phyloP scores from a whole-genome alignment of 2,888 invertebrate species.

The Erannis defoliaria region DNA sequence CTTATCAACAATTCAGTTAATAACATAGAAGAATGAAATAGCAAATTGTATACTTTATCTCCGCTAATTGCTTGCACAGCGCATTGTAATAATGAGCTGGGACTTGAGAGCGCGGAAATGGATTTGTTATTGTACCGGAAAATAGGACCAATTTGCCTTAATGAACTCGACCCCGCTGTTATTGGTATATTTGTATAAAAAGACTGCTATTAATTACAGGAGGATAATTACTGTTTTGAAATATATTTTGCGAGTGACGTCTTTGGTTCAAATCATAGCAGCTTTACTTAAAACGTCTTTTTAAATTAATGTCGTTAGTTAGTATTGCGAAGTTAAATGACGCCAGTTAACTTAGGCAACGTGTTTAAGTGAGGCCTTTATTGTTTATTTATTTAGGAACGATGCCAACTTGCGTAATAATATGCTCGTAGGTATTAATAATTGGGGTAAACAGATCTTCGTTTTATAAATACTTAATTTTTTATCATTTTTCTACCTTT shows the following conservation, averaged over 20 bases:
- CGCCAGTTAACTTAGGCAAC: too few relatives aligned
- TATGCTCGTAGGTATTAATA: too few relatives aligned
- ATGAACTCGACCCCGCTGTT: slow-evolving; percentile 40
- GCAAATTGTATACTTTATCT: slow-evolving; percentile 28
- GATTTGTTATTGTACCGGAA: slow-evolving; percentile 39
- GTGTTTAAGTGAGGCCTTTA: too few relatives aligned
- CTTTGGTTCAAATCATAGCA: too few relatives aligned
- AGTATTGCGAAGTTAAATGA: too few relatives aligned
- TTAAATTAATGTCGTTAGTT: too few relatives aligned
- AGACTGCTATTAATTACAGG: slow-evolving; percentile 25
- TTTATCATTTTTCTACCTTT: too few relatives aligned
- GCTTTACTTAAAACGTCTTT: too few relatives aligned
- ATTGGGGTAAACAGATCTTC: too few relatives aligned
- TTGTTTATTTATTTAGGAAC: too few relatives aligned
- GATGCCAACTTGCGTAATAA: too few relatives aligned
- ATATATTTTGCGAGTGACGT: background rate
- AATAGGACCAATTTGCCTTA: slow-evolving; percentile 36
- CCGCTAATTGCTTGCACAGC: slow-evolving; percentile 32
- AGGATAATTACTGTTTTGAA: background rate
- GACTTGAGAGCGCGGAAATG: slow-evolving; percentile 29
- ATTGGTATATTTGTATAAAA: slow-evolving; percentile 41
- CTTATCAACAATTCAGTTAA: slow-evolving; percentile 1
- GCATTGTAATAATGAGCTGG: slow-evolving; percentile 35
- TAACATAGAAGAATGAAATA: slow-evolving; percentile 13
- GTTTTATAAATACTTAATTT: too few relatives aligned